Evolutionary conservation across 2,888 invertebrate genomes (phyloP).

Genomic region (Pheosia gnoma): DNA sequence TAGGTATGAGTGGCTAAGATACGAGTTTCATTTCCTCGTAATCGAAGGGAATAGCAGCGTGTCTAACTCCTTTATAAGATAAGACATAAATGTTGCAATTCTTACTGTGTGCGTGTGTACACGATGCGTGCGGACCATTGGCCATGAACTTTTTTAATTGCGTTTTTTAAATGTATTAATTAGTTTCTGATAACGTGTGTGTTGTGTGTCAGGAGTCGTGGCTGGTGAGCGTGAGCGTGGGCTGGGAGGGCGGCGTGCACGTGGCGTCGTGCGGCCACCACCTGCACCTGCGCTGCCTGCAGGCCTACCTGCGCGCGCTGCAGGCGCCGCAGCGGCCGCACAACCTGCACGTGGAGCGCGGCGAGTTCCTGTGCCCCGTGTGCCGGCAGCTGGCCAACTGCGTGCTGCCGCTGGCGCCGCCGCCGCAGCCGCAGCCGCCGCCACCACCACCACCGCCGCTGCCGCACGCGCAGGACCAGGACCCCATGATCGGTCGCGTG

Average conservation of each 20-base stretch:
- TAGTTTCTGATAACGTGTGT: background rate
- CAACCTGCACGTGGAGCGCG: slow-evolving; percentile 86
- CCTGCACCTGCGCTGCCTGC: slow-evolving; percentile 96
- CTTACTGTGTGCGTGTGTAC: too few species aligned
- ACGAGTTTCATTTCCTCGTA: too few species aligned
- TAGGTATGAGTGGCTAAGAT: too few species aligned
- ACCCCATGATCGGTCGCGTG: slow-evolving; percentile 75
- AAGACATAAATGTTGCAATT: too few species aligned
- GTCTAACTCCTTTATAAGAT: too few species aligned
- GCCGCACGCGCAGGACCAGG: slow-evolving; percentile 81
- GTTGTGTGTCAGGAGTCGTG: slow-evolving; percentile 85
- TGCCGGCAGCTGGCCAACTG: slow-evolving; percentile 92
- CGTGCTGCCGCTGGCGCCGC: slow-evolving; percentile 91
- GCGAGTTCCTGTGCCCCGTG: slow-evolving; percentile 97
- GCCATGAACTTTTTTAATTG: too few species aligned
- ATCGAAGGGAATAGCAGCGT: too few species aligned
- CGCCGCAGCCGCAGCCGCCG: slow-evolving; percentile 80
- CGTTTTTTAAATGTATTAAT: slow-evolving; percentile 7
- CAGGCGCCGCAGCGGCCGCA: slow-evolving; percentile 90
- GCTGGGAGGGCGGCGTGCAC: slow-evolving; percentile 96
- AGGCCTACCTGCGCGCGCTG: slow-evolving; percentile 94
- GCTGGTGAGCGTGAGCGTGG: slow-evolving; percentile 89
- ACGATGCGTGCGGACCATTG: too few species aligned
- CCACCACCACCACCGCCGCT: slow-evolving; percentile 77
- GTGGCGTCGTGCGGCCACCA: slow-evolving; percentile 98